Evolutionary conservation across 2,797 vertebrate species (phyloP).

Genomic region (Morus bassanus): DNA sequence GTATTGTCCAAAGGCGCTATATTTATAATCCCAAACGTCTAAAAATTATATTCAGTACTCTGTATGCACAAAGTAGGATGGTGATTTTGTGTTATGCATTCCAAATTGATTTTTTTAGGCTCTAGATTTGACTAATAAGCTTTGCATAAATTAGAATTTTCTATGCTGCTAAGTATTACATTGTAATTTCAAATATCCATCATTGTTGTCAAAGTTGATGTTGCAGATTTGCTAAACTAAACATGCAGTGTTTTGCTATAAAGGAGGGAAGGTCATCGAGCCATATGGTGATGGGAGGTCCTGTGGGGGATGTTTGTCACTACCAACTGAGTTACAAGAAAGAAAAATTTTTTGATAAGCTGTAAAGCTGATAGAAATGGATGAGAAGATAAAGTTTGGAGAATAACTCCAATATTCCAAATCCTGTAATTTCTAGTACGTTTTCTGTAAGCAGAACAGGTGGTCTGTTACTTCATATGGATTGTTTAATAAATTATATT

Average conservation of each 20-base stretch:
- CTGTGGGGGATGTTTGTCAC: neutral
- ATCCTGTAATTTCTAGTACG: neutral
- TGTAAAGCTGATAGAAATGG: neutral
- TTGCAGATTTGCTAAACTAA: constrained; percentile 4
- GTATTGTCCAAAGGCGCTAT: neutral
- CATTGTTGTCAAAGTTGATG: neutral
- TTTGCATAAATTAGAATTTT: constrained; percentile 25
- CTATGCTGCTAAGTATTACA: neutral
- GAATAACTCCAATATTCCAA: neutral
- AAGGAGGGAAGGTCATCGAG: neutral
- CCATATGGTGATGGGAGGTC: neutral
- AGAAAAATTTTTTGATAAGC: neutral
- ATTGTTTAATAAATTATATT: neutral
- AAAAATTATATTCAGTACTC: neutral
- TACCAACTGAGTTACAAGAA: neutral
- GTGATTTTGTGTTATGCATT: neutral
- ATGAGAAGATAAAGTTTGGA: neutral
- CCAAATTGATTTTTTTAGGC: neutral
- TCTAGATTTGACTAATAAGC: constrained; percentile 2
- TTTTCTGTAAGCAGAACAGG: neutral
- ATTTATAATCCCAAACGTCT: neutral
- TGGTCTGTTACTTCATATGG: neutral
- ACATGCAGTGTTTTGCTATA: neutral
- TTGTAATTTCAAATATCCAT: constrained; percentile 32
- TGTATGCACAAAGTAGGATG: neutral